These are phyloP conservation scores for Heliconius charithonia DNA, from an alignment of 2,888 invertebrate species.

Conservation along the genomic window DNA sequence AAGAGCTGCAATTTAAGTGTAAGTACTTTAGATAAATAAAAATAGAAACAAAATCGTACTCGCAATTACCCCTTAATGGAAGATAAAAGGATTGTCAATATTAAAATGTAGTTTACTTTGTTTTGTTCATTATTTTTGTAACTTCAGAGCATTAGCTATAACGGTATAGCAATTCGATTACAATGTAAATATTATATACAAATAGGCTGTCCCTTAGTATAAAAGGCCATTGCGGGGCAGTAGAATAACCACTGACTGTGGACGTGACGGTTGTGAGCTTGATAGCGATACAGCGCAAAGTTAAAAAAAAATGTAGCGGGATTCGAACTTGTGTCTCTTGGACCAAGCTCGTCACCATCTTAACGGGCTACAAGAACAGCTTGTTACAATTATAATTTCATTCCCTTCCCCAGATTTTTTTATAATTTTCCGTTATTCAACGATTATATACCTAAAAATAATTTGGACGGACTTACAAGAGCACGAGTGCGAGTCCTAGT, in stretches of 20 bases:
- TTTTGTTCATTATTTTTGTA: not conserved
- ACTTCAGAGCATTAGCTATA: not conserved
- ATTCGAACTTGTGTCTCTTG: too few relatives aligned
- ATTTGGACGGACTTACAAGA: too few relatives aligned
- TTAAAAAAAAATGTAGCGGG: too few relatives aligned
- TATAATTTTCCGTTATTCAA: not conserved
- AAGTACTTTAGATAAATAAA: not conserved
- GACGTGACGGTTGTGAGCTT: too few relatives aligned
- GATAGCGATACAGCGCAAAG: too few relatives aligned
- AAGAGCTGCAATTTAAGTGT: not conserved
- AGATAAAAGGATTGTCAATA: constrained; percentile 15
- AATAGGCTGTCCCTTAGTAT: too few relatives aligned
- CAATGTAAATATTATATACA: not conserved
- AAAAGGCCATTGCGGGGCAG: too few relatives aligned
- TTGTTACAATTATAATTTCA: not conserved
- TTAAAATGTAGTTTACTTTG: not conserved
- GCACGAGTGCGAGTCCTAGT: too few relatives aligned
- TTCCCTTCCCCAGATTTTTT: too few relatives aligned
- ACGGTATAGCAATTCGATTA: not conserved
- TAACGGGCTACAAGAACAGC: too few relatives aligned
- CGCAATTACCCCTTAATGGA: constrained; percentile 15
- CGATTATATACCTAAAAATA: not conserved
- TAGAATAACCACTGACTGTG: too few relatives aligned
- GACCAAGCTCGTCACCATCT: too few relatives aligned
- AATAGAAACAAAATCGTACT: constrained; percentile 1